phyloP scores from a whole-genome alignment of 1,140 invertebrate genomes.

The Yoshiicerus persimilis region DNA sequence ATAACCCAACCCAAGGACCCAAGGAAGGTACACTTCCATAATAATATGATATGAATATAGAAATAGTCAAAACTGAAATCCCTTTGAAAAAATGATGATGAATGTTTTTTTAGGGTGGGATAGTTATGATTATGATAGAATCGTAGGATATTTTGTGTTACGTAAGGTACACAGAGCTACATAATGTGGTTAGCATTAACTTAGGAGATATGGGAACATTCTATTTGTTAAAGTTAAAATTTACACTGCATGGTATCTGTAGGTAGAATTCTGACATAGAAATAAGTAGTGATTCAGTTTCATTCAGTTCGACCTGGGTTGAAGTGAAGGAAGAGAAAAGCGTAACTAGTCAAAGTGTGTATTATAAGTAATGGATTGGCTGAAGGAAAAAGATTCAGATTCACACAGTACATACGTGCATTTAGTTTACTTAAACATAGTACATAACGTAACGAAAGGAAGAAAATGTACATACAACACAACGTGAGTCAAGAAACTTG shows the following conservation, averaged over 20 bases:
- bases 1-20: neutral
- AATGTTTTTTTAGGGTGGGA: constrained; percentile 1
- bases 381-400: neutral
- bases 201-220: too few relatives aligned
- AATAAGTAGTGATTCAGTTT: neutral
- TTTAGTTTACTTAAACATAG: neutral
- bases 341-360: neutral
- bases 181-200: too few relatives aligned
- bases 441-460: neutral
- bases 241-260: neutral
- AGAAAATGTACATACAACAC: neutral
- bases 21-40: neutral
- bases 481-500: constrained; percentile 8
- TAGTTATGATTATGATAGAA: neutral
- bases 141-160: neutral
- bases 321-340: neutral
- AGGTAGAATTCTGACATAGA: too few relatives aligned
- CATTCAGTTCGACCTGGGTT: neutral
- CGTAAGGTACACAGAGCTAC: neutral
- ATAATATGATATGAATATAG: neutral
- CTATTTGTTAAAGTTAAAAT: neutral
- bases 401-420: too few relatives aligned
- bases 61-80: neutral
- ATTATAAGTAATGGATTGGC: neutral
- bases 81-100: neutral